Base-by-base conservation (phyloP, 1,140 invertebrate genomes). In the Ectropis grisescens region DNA sequence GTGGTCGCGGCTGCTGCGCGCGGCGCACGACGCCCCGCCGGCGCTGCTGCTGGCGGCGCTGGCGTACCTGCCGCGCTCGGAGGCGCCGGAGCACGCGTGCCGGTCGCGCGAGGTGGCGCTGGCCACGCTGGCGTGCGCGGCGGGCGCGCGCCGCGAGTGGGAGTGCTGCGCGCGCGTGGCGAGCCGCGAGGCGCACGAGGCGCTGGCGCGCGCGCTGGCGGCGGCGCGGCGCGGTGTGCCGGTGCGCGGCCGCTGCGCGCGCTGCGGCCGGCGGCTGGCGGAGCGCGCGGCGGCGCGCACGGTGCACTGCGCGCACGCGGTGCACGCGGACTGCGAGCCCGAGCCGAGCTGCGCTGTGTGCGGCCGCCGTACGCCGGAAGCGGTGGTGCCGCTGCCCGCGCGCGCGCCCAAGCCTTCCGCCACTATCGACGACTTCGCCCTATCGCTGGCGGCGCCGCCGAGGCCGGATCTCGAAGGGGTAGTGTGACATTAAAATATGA, bases 391-490 rank as follows among this genome's bases (percentile, higher is more conserved):
- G 9, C 12, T 53, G 29, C 26, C 35, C 25, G 51, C 51, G 13
- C 39, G 45, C 6, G 4, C 37, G 15, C 28, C 15, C 28, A 19
- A 11, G 11, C 15, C 10, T 10, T 2, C 31, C 33, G 5, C 29
- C 3, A 29, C 46, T 4, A 43, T 56, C 2, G 49, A 19, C n/a
- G 65, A 72, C n/a, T 62, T 58, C 39, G 32, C 45, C 0, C 41
- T 82, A 0, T 33, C 37, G 2, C 52, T 82, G 4, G 56, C 60
- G 2, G 71, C 74, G 1, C 78, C 78, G 5, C 74, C 78, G 2
- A 46, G 74, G 23, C 74, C 72, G 1, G 78, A 82, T 48, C 47
- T 82, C 5, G 74, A 82, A 41, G 78, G 78, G 2, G 34, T 69
- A 12, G 70, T 66, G 4, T 67, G 29, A 38, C 26, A n/a, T n/a